Conservation (phyloP, 2,113 vertebrate species). For the Xerus inauris region DNA sequence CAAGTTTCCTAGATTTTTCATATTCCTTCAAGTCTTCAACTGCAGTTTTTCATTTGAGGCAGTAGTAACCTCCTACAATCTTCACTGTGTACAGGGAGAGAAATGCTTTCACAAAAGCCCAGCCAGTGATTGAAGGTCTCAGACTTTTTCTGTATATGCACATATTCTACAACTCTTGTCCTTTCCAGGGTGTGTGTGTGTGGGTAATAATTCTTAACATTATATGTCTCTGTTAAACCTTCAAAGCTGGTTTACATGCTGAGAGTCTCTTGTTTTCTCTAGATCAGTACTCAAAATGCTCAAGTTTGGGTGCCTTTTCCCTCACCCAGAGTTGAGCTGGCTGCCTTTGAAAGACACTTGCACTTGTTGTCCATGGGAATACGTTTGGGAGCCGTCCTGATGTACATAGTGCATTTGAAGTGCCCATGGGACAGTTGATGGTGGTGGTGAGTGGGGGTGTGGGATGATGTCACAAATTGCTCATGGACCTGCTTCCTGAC, state of each 20-base stretch:
- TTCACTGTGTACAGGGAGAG: background rate
- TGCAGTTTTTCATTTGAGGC: background rate
- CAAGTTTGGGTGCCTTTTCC: background rate
- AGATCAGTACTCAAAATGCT: background rate
- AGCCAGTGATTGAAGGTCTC: background rate
- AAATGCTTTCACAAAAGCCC: background rate
- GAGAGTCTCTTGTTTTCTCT: background rate
- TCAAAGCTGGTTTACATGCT: background rate
- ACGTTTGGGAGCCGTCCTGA: background rate
- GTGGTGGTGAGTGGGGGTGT: no score
- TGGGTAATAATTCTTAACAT: background rate
- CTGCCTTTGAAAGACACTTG: background rate
- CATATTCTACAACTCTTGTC: background rate
- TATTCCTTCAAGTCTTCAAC: background rate
- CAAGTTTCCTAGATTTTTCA: background rate
- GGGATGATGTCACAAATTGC: no score
- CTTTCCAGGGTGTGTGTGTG: no score
- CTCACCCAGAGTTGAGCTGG: background rate
- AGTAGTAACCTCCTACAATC: background rate
- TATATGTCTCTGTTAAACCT: background rate
- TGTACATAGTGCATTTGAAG: background rate
- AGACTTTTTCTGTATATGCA: background rate
- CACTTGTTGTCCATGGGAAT: no score
- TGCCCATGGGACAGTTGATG: background rate
- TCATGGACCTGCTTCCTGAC: no score